Conservation (phyloP, 2,113 vertebrate species). For the Zeus faber region DNA sequence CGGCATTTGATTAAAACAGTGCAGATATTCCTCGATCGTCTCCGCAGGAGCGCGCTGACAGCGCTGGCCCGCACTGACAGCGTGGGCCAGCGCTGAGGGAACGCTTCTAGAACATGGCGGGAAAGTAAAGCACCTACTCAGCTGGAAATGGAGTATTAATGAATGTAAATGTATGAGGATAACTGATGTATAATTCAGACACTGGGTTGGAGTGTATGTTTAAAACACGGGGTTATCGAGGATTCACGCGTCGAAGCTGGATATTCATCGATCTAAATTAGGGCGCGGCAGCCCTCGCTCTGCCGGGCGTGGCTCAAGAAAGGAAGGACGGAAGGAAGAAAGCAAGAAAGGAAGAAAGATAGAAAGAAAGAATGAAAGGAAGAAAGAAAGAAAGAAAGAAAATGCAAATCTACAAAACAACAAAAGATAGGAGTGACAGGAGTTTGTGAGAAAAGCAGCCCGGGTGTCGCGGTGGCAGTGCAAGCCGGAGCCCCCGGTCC, state of each 20-base stretch:
- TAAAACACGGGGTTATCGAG: constrained; percentile 47
- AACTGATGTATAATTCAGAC: constrained; percentile 71
- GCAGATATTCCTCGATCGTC: constrained; percentile 40
- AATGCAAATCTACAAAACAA: neutral
- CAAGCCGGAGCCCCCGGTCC: constrained; percentile 49
- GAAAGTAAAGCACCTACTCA: constrained; percentile 65
- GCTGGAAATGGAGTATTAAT: constrained; percentile 69
- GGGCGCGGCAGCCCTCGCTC: constrained; percentile 34
- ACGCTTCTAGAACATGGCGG: constrained; percentile 38
- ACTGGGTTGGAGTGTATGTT: constrained; percentile 40
- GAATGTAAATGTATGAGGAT: constrained; percentile 72
- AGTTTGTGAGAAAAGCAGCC: too few relatives aligned
- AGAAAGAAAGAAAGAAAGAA: constrained; percentile 6
- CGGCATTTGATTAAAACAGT: constrained; percentile 61
- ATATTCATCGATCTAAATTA: constrained; percentile 59
- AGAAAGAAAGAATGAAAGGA: constrained; percentile 7
- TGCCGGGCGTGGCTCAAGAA: constrained; percentile 12
- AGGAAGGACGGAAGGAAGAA: constrained; percentile 1
- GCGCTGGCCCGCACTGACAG: constrained; percentile 43
- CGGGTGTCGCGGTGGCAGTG: too few relatives aligned
- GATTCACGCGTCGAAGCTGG: constrained; percentile 54
- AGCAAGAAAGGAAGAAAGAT: constrained; percentile 2
- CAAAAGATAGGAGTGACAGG: neutral
- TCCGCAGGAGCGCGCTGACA: constrained; percentile 51
- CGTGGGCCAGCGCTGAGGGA: constrained; percentile 5